Conservation (phyloP, 2,797 vertebrate species). For the Vultur gryphus region DNA sequence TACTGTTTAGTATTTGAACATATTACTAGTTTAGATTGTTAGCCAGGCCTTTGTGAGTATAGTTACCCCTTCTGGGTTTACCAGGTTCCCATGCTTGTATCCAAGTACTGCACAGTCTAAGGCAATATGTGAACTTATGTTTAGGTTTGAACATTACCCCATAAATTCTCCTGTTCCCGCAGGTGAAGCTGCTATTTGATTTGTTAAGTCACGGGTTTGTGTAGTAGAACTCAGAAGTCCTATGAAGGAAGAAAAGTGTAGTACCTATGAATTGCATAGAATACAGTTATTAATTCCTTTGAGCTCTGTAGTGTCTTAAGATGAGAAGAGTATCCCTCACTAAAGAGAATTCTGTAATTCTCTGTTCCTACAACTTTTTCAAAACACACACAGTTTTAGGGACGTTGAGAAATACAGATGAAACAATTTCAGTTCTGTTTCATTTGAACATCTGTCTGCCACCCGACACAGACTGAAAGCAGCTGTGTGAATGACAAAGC, state of each 20-base stretch:
- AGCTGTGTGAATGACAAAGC: not conserved
- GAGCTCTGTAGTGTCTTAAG: not conserved
- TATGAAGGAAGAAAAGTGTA: not conserved
- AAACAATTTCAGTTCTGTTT: not conserved
- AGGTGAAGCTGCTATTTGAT: not conserved
- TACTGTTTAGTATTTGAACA: not conserved
- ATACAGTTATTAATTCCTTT: not conserved
- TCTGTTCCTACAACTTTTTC: not conserved
- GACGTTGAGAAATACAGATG: not conserved
- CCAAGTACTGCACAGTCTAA: not conserved
- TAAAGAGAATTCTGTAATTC: not conserved
- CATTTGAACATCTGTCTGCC: not conserved
- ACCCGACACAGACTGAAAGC: not conserved
- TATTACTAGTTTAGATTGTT: not conserved
- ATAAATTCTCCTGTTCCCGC: not conserved
- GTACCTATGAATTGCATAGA: not conserved
- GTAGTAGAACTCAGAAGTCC: not conserved
- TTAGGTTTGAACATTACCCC: not conserved
- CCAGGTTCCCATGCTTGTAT: not conserved
- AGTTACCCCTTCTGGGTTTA: not conserved
- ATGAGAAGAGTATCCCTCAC: not conserved
- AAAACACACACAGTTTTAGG: not conserved
- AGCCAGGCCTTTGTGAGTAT: not conserved
- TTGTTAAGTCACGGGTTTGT: not conserved
- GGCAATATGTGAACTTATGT: not conserved